Evolutionary conservation across 2,888 invertebrate genomes (phyloP), one percentile per base, ranked within the genome.

Genomic region (Empis livida): DNA sequence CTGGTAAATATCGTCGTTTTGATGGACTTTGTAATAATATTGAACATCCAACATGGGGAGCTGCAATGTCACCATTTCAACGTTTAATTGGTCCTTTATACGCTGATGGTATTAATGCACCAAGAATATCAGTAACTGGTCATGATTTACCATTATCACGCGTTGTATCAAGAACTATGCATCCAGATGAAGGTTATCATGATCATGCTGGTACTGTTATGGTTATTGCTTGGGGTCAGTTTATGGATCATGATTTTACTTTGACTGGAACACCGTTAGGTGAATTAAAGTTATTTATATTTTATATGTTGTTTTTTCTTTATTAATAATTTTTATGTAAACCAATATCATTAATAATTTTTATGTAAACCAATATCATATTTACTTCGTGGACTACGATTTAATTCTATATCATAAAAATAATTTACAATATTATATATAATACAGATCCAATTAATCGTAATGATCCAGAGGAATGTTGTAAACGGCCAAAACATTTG

Each of bases 181-280:
- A 93, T 68, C 87, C 90, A 35, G 92, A 93, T 61, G 89, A 91
- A 56, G 91, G 91, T 38, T 91, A 81, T 74, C 91, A 92, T 65
- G 92, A 93, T 69, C 91, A 91, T 69, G 91, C 91, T 27, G 90
- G 91, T 45, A 92, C 92, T 30, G 89, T 91, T 58, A 88, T 92
- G 85, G 82, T 92, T 43, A 67, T 67, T 52, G 90, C 91, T 48
- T 93, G 92, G 92, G 92, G 92, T 57, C 92, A 92, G 71, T 91
- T 92, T 71, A 89, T 92, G 81, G 92, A 92, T 70, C 92, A 93
- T 73, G 92, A 92, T 68, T 88, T 87, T 59, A 91, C 91, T 6
- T 76, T 91, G 37, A 90, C 90, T 47, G 91, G 79, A 55, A 91
- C 90, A 23, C 89, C 91, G 40, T 73, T 91, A 53, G 90, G 90